Evolutionary conservation across 1,140 invertebrate species (phyloP).

Genomic region (Cheumatopsyche charites): DNA sequence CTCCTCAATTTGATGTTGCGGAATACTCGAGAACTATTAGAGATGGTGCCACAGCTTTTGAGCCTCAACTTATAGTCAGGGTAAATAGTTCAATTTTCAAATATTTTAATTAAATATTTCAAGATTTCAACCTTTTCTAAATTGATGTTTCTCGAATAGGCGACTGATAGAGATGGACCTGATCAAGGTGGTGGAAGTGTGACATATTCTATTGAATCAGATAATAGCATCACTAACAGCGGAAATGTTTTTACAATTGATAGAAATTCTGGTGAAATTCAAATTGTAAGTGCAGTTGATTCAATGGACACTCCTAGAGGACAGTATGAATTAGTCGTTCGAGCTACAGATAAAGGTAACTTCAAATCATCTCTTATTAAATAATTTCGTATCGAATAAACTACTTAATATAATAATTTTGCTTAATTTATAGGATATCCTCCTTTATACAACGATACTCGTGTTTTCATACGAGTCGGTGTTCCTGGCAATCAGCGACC

Average conservation of each 20-base stretch:
- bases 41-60: conserved; percentile 73
- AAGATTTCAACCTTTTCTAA: not conserved
- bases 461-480: conserved; percentile 72
- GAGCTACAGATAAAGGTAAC: conserved; percentile 75
- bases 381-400: not conserved
- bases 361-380: conserved; percentile 40
- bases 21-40: conserved; percentile 77
- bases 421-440: conserved; percentile 58
- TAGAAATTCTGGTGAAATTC: conserved; percentile 71
- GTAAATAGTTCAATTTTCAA: conserved; percentile 50
- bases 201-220: conserved; percentile 69
- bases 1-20: conserved; percentile 73
- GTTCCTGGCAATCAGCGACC: conserved; percentile 79
- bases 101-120: not conserved
- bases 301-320: conserved; percentile 75
- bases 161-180: conserved; percentile 73
- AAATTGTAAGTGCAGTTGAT: conserved; percentile 65
- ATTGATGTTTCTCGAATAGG: conserved; percentile 53
- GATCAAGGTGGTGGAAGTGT: conserved; percentile 71
- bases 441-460: conserved; percentile 68
- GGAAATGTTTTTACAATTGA: conserved; percentile 67
- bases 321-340: conserved; percentile 72
- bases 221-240: conserved; percentile 69
- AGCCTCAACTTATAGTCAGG: conserved; percentile 75
- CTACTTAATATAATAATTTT: conserved; percentile 3